phyloP scores from a whole-genome alignment of 1,140 invertebrate species.

The Drosophila funebris region DNA sequence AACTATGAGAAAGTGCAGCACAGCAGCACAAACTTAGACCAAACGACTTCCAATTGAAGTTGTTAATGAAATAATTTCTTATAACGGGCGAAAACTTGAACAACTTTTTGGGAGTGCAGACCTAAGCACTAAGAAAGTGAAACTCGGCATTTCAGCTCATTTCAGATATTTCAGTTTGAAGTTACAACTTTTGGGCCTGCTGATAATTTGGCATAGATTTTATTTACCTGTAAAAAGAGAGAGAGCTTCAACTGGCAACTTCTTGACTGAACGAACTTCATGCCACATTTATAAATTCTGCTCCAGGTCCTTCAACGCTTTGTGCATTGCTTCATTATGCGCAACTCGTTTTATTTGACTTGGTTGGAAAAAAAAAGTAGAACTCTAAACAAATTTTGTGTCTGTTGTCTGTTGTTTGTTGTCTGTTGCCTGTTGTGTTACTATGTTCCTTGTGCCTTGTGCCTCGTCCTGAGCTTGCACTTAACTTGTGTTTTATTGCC shows the following conservation, averaged over 20 bases:
- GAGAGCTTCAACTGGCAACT: slow-evolving; percentile 7
- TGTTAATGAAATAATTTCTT: slow-evolving; percentile 81
- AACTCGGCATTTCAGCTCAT: slow-evolving; percentile 66
- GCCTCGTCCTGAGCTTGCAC: slow-evolving; percentile 50
- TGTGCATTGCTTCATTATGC: slow-evolving; percentile 80
- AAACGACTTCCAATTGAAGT: slow-evolving; percentile 72
- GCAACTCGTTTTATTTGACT: slow-evolving; percentile 79
- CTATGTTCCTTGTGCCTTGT: slow-evolving; percentile 11
- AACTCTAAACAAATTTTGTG: slow-evolving; percentile 68
- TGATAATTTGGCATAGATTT: slow-evolving; percentile 77
- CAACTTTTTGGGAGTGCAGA: slow-evolving; percentile 23
- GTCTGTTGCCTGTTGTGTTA: slow-evolving; percentile 6
- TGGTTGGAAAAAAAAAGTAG: slow-evolving; percentile 71
- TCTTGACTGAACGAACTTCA: slow-evolving; percentile 32
- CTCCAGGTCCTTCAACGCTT: slow-evolving; percentile 27
- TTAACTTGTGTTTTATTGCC: slow-evolving; percentile 45
- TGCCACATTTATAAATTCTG: slow-evolving; percentile 60
- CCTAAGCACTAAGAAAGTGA: slow-evolving; percentile 61
- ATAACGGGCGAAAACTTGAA: slow-evolving; percentile 45
- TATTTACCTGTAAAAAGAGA: slow-evolving; percentile 24
- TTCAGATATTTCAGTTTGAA: slow-evolving; percentile 24
- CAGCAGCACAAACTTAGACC: slow-evolving; percentile 44
- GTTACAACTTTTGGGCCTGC: slow-evolving; percentile 34
- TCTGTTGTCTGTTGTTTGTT: slow-evolving; percentile 1
- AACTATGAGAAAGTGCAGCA: slow-evolving; percentile 37